Evolutionary conservation across 1,140 invertebrate genomes (phyloP).

Genomic region (Drosophila lini): DNA sequence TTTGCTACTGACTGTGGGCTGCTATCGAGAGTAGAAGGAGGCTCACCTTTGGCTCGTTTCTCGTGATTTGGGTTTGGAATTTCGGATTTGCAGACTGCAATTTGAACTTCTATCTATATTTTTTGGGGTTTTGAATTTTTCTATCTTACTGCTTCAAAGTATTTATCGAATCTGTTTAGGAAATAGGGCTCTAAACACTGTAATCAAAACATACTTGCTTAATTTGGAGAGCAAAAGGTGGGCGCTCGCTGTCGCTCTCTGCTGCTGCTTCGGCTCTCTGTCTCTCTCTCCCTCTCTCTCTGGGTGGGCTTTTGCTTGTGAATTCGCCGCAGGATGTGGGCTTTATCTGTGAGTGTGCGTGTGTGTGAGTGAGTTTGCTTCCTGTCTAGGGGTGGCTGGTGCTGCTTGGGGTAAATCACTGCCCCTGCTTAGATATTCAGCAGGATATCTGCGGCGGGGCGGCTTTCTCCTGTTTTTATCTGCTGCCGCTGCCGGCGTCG

Average conservation of each 20-base stretch:
- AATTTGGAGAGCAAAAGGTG: conserved; percentile 58
- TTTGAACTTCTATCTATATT: not conserved
- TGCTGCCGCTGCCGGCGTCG: conserved; percentile 70
- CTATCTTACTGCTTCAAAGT: conserved; percentile 10
- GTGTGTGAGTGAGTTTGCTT: conserved; percentile 25
- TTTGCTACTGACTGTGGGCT: conserved; percentile 38
- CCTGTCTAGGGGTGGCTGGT: conserved; percentile 74
- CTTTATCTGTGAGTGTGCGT: conserved; percentile 47
- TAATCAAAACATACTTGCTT: conserved; percentile 78
- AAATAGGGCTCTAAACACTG: conserved; percentile 51
- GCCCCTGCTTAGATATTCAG: conserved; percentile 80
- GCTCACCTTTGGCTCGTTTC: conserved; percentile 34
- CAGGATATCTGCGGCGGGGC: conserved; percentile 70
- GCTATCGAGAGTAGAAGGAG: conserved; percentile 23
- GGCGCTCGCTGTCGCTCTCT: conserved; percentile 57
- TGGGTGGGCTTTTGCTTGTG: conserved; percentile 35
- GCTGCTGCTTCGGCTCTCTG: conserved; percentile 36
- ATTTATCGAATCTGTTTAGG: conserved; percentile 38
- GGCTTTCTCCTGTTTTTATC: conserved; percentile 52
- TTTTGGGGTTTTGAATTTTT: not conserved
- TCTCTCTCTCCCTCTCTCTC: conserved; percentile 35
- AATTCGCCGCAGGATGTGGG: conserved; percentile 72
- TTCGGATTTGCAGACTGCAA: conserved; percentile 17
- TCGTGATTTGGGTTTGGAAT: conserved; percentile 10
- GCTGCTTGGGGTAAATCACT: conserved; percentile 63